A percentile compares a stretch with the other conserved stretches of the same genome.
Evolutionary conservation across 2,113 vertebrate genomes (phyloP).

Genomic region (Cervus canadensis): DNA sequence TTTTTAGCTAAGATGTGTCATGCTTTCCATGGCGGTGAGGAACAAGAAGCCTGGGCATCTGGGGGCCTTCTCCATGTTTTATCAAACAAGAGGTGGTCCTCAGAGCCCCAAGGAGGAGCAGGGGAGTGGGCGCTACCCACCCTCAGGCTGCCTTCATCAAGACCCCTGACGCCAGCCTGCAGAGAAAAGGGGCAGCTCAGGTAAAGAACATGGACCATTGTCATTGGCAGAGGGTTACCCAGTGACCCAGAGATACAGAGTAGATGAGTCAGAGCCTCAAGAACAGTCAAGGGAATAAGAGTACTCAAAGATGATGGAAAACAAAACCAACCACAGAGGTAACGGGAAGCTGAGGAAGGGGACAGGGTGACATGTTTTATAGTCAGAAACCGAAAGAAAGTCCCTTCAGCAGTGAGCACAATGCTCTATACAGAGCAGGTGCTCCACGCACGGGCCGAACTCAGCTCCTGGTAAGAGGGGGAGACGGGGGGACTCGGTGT

Average conservation of each 20-base stretch:
- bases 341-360: not conserved
- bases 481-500: too few species aligned
- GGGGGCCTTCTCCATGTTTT: not conserved
- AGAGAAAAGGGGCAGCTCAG: not conserved
- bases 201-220: not conserved
- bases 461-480: not conserved
- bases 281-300: not conserved
- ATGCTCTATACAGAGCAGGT: not conserved
- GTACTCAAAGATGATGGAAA: not conserved
- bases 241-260: not conserved
- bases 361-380: not conserved
- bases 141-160: not conserved
- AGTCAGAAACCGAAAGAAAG: not conserved
- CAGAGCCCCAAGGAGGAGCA: not conserved
- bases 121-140: not conserved
- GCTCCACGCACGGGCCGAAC: fast-evolving
- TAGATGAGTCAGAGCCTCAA: not conserved
- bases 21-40: not conserved
- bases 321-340: not conserved
- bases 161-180: not conserved
- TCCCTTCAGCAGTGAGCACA: not conserved
- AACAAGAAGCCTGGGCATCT: not conserved
- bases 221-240: not conserved
- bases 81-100: not conserved
- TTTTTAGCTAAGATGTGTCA: constrained; percentile 65